A percentile compares a stretch with the other conserved stretches of the same genome.
Evolutionary conservation across 2,113 vertebrate species (phyloP).

Genomic region (Elgaria multicarinata): DNA sequence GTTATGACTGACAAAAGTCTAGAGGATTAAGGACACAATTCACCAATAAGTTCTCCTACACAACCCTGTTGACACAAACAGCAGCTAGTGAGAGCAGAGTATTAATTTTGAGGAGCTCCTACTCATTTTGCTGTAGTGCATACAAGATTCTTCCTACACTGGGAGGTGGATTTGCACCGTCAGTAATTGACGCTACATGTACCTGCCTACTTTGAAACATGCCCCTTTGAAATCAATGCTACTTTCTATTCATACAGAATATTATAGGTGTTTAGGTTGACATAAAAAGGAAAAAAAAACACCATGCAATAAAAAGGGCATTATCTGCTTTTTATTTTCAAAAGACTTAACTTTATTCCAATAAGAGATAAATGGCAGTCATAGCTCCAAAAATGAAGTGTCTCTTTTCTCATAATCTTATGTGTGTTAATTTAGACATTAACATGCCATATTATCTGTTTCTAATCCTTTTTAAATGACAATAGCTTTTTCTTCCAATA

Average conservation of each 20-base stretch:
- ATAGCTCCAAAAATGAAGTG: background rate
- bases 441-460: background rate
- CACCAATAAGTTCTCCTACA: background rate
- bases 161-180: background rate
- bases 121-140: background rate
- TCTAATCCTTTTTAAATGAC: background rate
- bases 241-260: background rate
- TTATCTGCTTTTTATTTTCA: background rate
- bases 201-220: background rate
- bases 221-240: background rate
- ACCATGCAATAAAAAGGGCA: background rate
- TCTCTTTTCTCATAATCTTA: background rate
- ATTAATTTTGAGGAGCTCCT: background rate
- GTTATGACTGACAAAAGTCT: conserved; percentile 17
- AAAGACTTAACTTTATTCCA: background rate
- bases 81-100: background rate
- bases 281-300: background rate
- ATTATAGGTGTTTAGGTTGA: background rate
- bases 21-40: background rate
- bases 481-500: background rate
- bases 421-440: background rate
- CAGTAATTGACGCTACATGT: background rate
- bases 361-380: background rate
- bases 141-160: background rate
- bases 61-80: background rate